These are phyloP conservation scores for Gibbula magus DNA, from an alignment of 2,888 invertebrate species.

Conservation along the genomic window DNA sequence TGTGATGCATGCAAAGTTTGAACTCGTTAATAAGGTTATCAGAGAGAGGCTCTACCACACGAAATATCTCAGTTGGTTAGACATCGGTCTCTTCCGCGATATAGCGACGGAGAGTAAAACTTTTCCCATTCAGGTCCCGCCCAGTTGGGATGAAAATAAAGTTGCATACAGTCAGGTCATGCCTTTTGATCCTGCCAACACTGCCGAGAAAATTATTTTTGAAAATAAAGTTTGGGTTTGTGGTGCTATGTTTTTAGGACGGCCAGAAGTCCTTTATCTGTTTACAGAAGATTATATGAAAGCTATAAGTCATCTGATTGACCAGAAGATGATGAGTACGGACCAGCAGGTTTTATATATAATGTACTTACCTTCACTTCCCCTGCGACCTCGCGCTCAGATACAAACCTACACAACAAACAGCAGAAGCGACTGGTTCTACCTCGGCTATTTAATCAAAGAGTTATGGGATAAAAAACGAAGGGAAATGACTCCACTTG, in stretches of 20 bases:
- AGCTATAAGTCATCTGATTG: conserved; percentile 48
- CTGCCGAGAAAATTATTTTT: conserved; percentile 49
- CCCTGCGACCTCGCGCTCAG: conserved; percentile 44
- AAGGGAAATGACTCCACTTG: conserved; percentile 3
- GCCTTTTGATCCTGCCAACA: conserved; percentile 31
- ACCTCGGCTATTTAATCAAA: conserved; percentile 57
- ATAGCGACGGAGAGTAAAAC: conserved; percentile 38
- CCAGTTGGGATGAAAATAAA: conserved; percentile 47
- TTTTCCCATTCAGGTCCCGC: conserved; percentile 47
- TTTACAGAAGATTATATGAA: conserved; percentile 59
- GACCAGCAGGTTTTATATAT: conserved; percentile 67
- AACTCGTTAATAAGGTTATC: conserved; percentile 57
- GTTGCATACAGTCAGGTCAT: conserved; percentile 45
- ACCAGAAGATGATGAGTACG: conserved; percentile 58
- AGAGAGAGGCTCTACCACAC: conserved; percentile 55
- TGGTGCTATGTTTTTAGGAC: conserved; percentile 64
- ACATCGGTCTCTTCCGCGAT: conserved; percentile 66
- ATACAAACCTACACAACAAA: conserved; percentile 49
- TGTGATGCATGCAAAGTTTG: conserved; percentile 71
- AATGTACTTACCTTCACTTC: conserved; percentile 50
- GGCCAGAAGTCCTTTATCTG: conserved; percentile 50
- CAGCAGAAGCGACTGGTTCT: conserved; percentile 56
- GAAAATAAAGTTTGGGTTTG: conserved; percentile 61
- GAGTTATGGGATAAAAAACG: conserved; percentile 42
- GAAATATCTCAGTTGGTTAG: conserved; percentile 66